Conservation (phyloP, 1,140 invertebrate genomes). For the Chionoecetes opilio region DNA sequence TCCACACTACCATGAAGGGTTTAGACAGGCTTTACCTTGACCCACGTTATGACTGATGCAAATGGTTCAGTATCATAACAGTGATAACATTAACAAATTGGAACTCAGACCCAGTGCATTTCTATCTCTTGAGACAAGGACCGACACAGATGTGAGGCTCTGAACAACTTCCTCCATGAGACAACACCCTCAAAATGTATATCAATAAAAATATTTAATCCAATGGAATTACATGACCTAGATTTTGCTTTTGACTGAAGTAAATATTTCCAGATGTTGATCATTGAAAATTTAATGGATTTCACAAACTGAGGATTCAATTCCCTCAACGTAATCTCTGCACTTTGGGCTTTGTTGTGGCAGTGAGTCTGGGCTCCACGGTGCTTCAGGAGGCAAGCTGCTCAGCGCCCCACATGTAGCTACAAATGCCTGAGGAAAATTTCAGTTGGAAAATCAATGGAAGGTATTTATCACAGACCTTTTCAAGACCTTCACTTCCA, state of each 20-base stretch:
- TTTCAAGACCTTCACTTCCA: constrained; percentile 51
- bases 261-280: too few species aligned
- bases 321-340: too few species aligned
- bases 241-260: too few species aligned
- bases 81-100: not conserved
- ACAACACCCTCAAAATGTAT: not conserved
- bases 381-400: not conserved
- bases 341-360: not conserved
- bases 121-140: constrained; percentile 51
- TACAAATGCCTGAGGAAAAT: constrained; percentile 60
- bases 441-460: constrained; percentile 66
- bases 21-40: not conserved
- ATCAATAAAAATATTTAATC: too few species aligned
- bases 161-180: constrained; percentile 9
- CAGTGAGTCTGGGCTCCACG: not conserved
- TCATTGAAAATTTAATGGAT: too few species aligned
- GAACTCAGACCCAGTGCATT: constrained; percentile 27
- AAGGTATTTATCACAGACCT: constrained; percentile 68
- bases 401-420: constrained; percentile 44
- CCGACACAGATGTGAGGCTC: constrained; percentile 44
- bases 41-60: not conserved
- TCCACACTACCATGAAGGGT: not conserved
- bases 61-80: not conserved
- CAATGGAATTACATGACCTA: too few species aligned
- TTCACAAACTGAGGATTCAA: too few species aligned